A percentile compares a stretch with the other conserved stretches of the same genome.
Conservation (phyloP, 2,113 vertebrate species). For the Phyllostomus discolor region DNA sequence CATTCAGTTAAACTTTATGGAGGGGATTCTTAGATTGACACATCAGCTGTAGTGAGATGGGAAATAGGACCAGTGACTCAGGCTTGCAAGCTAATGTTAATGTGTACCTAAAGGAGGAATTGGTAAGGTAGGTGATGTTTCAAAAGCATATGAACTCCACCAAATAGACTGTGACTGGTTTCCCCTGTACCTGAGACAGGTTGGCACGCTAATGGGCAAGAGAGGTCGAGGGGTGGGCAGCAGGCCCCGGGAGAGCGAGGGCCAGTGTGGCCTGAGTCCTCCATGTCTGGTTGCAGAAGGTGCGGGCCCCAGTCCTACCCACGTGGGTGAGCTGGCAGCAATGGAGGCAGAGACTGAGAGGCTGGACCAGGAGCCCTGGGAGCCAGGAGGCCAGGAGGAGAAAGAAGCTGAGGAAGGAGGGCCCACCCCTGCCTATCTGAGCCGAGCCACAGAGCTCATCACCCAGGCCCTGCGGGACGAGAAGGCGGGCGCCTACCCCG, state of each 20-base stretch:
- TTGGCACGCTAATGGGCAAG: neutral
- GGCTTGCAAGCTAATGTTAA: neutral
- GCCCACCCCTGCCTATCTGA: constrained; percentile 77
- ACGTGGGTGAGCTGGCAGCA: constrained; percentile 30
- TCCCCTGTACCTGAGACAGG: neutral
- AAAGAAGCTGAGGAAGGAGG: constrained; percentile 40
- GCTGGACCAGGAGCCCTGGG: constrained; percentile 58
- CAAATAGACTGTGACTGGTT: neutral
- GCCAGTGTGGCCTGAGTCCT: neutral
- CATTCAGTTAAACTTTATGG: neutral
- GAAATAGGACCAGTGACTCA: neutral
- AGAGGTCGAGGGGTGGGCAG: neutral
- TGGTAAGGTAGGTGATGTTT: neutral
- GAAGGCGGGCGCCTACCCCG: constrained; percentile 64
- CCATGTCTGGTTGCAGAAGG: constrained; percentile 24
- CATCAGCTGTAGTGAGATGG: neutral
- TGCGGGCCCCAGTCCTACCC: constrained; percentile 36
- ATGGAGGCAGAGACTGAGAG: neutral
- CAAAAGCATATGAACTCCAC: neutral
- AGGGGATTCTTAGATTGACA: neutral
- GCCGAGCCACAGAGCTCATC: constrained; percentile 79
- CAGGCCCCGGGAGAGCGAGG: neutral
- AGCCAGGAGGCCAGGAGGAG: constrained; percentile 70
- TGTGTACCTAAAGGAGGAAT: neutral
- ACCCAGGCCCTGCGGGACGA: constrained; percentile 81